These are phyloP conservation scores for Scalopus aquaticus DNA, from an alignment of 2,113 vertebrate genomes.

Conservation along the genomic window DNA sequence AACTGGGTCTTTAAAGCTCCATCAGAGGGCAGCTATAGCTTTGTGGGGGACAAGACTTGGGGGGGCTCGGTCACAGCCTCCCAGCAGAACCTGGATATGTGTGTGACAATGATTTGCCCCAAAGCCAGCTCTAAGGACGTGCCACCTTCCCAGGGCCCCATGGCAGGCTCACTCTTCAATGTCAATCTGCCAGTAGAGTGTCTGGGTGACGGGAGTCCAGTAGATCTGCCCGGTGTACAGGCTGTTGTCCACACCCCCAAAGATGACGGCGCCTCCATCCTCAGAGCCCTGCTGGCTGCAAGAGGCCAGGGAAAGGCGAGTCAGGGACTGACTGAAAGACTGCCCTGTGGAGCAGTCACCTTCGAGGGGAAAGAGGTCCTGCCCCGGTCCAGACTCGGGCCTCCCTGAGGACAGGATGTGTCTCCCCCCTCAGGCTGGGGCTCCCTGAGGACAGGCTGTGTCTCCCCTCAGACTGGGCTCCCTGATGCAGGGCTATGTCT, in stretches of 20 bases:
- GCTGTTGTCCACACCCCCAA: constrained; percentile 82
- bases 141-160: rapidly evolving
- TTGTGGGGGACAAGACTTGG: too few relatives aligned
- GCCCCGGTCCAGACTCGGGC: too few relatives aligned
- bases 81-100: not conserved
- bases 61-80: not conserved
- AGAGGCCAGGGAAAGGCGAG: not conserved
- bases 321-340: not conserved
- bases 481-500: not conserved
- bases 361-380: not conserved
- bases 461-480: not conserved
- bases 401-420: not conserved
- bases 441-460: not conserved
- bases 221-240: constrained; percentile 80
- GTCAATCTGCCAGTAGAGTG: constrained; percentile 87
- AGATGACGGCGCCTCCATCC: constrained; percentile 81
- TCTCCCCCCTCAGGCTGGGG: not conserved
- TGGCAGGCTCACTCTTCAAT: constrained; percentile 84
- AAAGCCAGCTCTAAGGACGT: not conserved
- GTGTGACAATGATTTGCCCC: not conserved
- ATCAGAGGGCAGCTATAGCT: not conserved
- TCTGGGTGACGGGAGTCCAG: constrained; percentile 85
- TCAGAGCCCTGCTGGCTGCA: constrained; percentile 36
- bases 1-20: not conserved
- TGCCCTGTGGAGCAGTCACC: not conserved